These are phyloP conservation scores for Spodoptera litura DNA, from an alignment of 1,140 invertebrate species.

Conservation along the genomic window DNA sequence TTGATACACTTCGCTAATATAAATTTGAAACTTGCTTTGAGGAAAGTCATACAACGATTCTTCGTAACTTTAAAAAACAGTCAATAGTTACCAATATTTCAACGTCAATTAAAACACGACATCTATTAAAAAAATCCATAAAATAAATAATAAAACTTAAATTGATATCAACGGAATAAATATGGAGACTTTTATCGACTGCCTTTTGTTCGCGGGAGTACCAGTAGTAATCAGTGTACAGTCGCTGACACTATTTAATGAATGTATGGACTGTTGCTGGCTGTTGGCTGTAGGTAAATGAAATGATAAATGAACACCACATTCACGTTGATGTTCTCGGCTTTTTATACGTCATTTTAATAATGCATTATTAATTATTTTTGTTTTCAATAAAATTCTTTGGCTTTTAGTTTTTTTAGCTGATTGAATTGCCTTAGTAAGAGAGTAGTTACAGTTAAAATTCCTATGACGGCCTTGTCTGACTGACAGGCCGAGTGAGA, in stretches of 20 bases:
- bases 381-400: neutral
- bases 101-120: neutral
- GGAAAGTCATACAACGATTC: no score
- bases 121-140: neutral
- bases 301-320: constrained; percentile 20
- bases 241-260: constrained; percentile 13
- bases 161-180: constrained; percentile 5
- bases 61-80: no score
- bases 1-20: no score
- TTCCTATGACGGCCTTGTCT: no score
- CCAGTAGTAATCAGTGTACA: constrained; percentile 1
- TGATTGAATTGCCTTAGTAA: no score
- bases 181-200: neutral
- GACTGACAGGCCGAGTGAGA: no score
- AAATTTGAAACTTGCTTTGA: no score
- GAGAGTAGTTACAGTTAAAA: no score
- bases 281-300: neutral
- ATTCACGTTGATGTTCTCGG: no score
- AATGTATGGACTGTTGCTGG: neutral
- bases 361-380: neutral
- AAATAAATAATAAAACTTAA: neutral
- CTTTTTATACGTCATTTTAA: no score
- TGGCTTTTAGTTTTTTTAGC: no score
- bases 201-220: neutral
- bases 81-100: no score